Evolutionary conservation across 2,113 vertebrate species (phyloP).

Genomic region (Vidua chalybeata): DNA sequence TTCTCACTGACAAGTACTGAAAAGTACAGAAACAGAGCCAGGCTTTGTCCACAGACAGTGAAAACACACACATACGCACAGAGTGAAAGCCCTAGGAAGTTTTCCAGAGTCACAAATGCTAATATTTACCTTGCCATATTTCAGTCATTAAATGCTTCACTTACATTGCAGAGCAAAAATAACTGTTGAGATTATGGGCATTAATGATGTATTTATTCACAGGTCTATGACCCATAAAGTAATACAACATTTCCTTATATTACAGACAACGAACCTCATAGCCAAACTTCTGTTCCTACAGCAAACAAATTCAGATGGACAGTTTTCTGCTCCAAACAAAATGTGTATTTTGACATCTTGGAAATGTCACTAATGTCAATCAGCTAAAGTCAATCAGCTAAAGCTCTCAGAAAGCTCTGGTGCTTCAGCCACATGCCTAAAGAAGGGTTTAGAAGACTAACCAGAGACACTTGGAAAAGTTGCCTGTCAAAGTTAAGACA

Average conservation of each 20-base stretch:
- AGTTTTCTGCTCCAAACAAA: background rate
- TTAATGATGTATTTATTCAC: constrained; percentile 38
- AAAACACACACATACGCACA: background rate
- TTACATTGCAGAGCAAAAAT: constrained; percentile 8
- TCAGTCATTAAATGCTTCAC: constrained; percentile 22
- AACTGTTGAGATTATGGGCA: background rate
- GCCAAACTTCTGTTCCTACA: background rate
- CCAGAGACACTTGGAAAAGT: background rate
- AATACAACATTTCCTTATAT: constrained; percentile 6
- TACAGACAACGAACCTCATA: background rate
- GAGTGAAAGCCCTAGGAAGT: background rate
- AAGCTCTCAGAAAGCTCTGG: background rate
- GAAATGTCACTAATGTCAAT: background rate
- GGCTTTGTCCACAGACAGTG: background rate
- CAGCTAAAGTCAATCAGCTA: background rate
- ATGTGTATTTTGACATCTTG: background rate
- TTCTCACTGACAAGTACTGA: background rate
- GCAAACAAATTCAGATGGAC: background rate
- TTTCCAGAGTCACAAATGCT: background rate
- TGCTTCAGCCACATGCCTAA: background rate
- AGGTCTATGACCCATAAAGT: background rate
- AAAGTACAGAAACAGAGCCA: background rate
- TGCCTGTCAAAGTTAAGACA: background rate
- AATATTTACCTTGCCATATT: background rate
- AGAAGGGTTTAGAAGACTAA: background rate